Evolutionary conservation across 1,140 invertebrate species (phyloP), one percentile per base, ranked within the genome.

Genomic region (Pachypeltis micranthus): DNA sequence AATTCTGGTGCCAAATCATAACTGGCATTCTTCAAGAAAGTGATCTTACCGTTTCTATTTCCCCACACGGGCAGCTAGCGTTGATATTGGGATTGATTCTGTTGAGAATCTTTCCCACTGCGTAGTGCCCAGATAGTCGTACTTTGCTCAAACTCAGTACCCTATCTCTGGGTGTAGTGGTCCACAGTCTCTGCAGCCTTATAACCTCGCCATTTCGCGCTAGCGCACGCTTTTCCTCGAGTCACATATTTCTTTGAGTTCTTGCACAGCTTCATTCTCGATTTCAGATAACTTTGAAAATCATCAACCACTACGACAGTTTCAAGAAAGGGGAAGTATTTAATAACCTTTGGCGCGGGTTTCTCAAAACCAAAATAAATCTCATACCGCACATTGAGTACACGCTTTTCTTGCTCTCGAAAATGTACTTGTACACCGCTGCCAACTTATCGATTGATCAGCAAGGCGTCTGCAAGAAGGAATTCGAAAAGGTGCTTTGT

Each of bases 321-420:
- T 54, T 65, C 39, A 65, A 65, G 44, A 29, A 57, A 58, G 59
- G 59, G 0, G 64, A 65, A 62, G 54, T 62, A 1, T 58, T 39
- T 28, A 1, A 2, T 1, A 44, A 65, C 25, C 28, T 65, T 2
- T 1, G 19, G 24, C 25, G 12, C 7, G 28, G 28, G 12, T 21
- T 65, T 14, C 24, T 55, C 0, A 34, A 39, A 14, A 28, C 10
- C 3, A 56, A 61, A 16, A 44, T 25, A 1, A 28, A 1, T n/a
- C 28, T 59, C 4, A n/a, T 65, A 27, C 58, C 60, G 25, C 26
- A 44, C 1, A 31, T 44, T 26, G 23, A 31, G 19, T 12, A 25
- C 10, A 4, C 60, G 21, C 2, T 58, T 7, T 29, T 55, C 10
- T 12, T 34, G 12, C 24, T 65, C 4, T n/a, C 28, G 1, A 34